Evolutionary conservation across 1,140 invertebrate genomes (phyloP), one percentile per base, ranked within the genome.

Genomic region (Panonychus citri): DNA sequence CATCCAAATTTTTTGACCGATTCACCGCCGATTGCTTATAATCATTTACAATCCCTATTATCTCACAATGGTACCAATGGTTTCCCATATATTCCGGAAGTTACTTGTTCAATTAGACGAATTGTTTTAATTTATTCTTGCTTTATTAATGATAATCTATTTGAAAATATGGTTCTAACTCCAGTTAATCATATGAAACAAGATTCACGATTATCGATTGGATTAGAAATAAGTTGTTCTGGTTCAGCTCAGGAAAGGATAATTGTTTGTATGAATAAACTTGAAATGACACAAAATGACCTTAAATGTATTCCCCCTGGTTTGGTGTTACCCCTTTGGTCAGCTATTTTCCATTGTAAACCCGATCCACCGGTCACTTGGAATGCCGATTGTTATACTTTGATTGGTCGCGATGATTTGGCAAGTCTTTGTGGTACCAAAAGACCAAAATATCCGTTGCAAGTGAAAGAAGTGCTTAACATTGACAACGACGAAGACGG

Each of bases 401-500:
- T 91, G 3, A 76, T 89, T n/a, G 79, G 82, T 71, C 72, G 83
- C 13, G 77, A 82, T 51, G 83, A 88, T 69, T 78, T 80, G 0
- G 54, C 56, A 37, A 42, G 42, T 46, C n/a, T 39, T 52, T 24
- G 27, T 34, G 53, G 27, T 1, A 10, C 53, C 3, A 54, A 21
- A 25, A 21, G 13, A 39, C 53, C 53, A 27, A 51, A 51, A 51
- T 51, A 51, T 51, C 49, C 49, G 12, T 10, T 51, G 4, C 8
- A 27, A 30, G 49, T 39, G 7, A 25, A 53, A 17, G 13, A 43
- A 27, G 26, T 27, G 8, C 27, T 43, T 12, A n/a, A 34, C 2
- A 12, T 34, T n/a, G 58, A 57, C 17, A 25, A 34, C n/a, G 58
- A 59, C 53, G 55, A 57, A 15, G 54, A 53, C 13, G 59, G 56